Evolutionary conservation across 2,113 vertebrate genomes (phyloP).

Genomic region (Megaptera novaeangliae): DNA sequence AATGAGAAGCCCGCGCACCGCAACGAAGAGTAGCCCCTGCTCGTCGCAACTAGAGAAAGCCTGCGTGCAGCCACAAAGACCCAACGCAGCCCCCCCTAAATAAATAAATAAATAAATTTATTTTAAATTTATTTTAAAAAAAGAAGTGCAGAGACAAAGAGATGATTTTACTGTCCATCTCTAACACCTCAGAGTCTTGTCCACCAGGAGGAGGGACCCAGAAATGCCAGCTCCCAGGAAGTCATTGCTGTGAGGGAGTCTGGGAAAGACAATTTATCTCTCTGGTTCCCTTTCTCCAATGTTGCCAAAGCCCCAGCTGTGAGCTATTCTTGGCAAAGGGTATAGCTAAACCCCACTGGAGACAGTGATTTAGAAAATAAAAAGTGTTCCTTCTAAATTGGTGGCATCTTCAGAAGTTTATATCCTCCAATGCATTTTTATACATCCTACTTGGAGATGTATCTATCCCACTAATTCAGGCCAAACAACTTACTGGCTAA

Average conservation of each 20-base stretch:
- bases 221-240: neutral
- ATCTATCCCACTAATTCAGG: neutral
- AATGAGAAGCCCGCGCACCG: too few relatives aligned
- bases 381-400: neutral
- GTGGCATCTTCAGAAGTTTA: neutral
- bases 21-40: too few relatives aligned
- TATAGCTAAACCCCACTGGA: neutral
- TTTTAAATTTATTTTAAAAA: neutral
- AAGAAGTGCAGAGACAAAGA: neutral
- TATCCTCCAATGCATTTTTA: neutral
- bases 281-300: neutral
- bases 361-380: neutral
- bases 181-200: neutral
- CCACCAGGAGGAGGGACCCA: neutral
- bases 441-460: neutral
- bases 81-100: too few relatives aligned
- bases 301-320: neutral
- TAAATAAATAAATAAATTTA: too few relatives aligned
- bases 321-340: neutral
- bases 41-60: too few relatives aligned
- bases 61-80: too few relatives aligned
- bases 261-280: neutral
- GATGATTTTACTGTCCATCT: neutral
- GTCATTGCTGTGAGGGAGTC: neutral
- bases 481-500: neutral